phyloP scores from a whole-genome alignment of 2,113 vertebrate genomes.

The Chionomys nivalis region DNA sequence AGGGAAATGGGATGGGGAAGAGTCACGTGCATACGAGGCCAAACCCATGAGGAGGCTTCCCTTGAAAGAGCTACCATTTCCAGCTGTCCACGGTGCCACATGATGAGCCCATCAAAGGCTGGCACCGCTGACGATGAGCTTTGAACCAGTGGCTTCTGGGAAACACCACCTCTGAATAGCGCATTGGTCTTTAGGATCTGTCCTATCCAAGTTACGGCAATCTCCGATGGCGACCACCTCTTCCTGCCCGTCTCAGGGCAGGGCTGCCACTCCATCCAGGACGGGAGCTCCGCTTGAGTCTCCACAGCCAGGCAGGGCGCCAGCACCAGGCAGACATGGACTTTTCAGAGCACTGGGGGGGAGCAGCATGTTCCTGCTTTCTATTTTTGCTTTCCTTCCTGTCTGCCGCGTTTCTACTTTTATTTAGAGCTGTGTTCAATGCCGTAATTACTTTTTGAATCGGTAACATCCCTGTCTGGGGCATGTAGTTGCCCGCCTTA shows the following conservation, averaged over 20 bases:
- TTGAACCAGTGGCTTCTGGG: neutral
- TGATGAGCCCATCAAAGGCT: neutral
- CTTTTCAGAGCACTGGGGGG: slow-evolving; percentile 37
- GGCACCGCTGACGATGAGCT: neutral
- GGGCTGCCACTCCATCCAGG: neutral
- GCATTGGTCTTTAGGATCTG: neutral
- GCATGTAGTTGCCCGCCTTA: neutral
- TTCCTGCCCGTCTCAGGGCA: no score
- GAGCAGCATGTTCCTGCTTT: slow-evolving; percentile 58
- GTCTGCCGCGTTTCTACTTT: slow-evolving; percentile 66
- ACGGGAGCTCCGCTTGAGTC: neutral
- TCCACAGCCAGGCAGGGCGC: neutral
- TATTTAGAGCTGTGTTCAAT: slow-evolving; percentile 75
- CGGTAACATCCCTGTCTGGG: slow-evolving; percentile 37
- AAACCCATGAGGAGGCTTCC: neutral
- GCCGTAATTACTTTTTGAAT: slow-evolving; percentile 79
- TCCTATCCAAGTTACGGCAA: neutral
- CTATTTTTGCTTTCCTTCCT: slow-evolving; percentile 64
- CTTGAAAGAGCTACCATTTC: neutral
- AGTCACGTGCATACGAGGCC: neutral
- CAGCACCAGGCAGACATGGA: slow-evolving; percentile 9
- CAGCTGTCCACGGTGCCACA: neutral
- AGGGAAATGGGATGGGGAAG: neutral
- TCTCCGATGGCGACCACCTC: neutral
- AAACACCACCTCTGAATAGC: neutral